These are phyloP conservation scores for Brachystomella parvula DNA, from an alignment of 1,140 invertebrate species.

Conservation along the genomic window DNA sequence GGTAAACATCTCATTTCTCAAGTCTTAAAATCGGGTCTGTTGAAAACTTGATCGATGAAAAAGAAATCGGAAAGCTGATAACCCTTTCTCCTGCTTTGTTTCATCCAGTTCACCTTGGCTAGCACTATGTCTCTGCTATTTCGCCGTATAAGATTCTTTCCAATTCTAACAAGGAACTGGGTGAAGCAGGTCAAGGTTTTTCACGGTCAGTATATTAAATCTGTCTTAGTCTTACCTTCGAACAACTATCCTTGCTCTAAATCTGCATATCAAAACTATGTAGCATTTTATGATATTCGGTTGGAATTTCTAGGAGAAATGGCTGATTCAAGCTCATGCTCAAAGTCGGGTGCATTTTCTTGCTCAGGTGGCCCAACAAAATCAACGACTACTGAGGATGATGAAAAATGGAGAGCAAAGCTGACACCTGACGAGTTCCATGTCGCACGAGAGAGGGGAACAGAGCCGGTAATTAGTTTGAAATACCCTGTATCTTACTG, in stretches of 20 bases:
- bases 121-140: no score
- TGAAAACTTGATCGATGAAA: no score
- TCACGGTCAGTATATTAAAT: neutral
- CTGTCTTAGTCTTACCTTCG: neutral
- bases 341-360: neutral
- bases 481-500: neutral
- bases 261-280: neutral
- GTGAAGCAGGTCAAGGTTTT: neutral
- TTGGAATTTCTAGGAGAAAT: neutral
- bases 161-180: neutral
- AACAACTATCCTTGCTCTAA: neutral
- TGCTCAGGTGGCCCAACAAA: conserved; percentile 7
- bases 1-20: no score
- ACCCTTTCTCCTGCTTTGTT: no score
- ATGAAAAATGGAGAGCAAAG: conserved; percentile 41
- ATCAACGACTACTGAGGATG: conserved; percentile 25
- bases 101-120: no score
- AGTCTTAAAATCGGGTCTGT: no score
- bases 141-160: neutral
- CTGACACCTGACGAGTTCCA: conserved; percentile 41
- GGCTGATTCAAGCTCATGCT: neutral
- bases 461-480: conserved; percentile 40
- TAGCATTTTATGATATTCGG: neutral
- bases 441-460: conserved; percentile 41
- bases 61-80: no score